Percentiles rank a stretch among this genome's conserved stretches.
Evolutionary conservation across 2,888 invertebrate species (phyloP).

Genomic region (Himalopsyche japonica): DNA sequence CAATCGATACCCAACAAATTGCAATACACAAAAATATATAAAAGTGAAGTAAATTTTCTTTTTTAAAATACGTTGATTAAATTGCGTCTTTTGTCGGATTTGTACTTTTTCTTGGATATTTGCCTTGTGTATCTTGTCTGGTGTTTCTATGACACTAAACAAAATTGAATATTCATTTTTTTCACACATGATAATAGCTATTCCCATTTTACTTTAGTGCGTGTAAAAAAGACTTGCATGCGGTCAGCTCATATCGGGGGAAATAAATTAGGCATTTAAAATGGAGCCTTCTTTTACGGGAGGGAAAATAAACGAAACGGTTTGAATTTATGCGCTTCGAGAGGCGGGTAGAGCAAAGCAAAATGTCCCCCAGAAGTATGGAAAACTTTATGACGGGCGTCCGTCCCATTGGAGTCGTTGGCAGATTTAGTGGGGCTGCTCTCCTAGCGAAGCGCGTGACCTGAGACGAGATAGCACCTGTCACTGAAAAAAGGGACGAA

Average conservation of each 20-base stretch:
- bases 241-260: conserved; percentile 12
- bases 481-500: not conserved
- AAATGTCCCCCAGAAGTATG: conserved; percentile 38
- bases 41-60: no score
- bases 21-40: no score
- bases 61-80: no score
- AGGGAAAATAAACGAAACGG: conserved; percentile 14
- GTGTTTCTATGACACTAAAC: not conserved
- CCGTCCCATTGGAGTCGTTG: conserved; percentile 20
- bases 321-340: conserved; percentile 14
- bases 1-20: no score
- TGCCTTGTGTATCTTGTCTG: no score
- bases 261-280: conserved; percentile 27
- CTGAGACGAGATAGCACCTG: not conserved
- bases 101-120: no score
- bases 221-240: not conserved
- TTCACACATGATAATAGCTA: not conserved
- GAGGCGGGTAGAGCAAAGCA: conserved; percentile 13
- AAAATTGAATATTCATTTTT: not conserved
- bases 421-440: conserved; percentile 30
- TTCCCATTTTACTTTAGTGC: not conserved
- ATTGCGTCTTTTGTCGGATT: no score
- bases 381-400: conserved; percentile 22
- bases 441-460: not conserved
- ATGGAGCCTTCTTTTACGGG: conserved; percentile 15